Evolutionary conservation across 2,113 vertebrate species (phyloP).

Genomic region (Lamprotornis superbus): DNA sequence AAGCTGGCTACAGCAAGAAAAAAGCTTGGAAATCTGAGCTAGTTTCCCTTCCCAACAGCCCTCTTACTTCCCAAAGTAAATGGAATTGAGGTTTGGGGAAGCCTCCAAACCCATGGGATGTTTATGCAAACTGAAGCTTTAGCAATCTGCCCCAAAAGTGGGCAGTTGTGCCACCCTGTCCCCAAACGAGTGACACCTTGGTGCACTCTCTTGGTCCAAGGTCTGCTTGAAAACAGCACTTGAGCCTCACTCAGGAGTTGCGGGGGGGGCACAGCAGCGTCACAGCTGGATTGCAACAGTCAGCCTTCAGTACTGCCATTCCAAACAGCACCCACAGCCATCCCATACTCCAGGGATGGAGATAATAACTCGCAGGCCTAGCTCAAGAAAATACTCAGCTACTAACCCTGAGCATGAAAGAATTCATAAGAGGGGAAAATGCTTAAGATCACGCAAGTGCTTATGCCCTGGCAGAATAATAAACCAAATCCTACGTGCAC

Average conservation of each 20-base stretch:
- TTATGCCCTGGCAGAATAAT: neutral
- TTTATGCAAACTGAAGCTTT: slow-evolving; percentile 36
- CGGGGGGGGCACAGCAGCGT: neutral
- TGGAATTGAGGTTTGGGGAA: neutral
- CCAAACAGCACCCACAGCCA: neutral
- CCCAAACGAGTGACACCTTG: neutral
- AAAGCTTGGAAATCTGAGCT: neutral
- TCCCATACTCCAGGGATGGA: neutral
- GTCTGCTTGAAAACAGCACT: neutral
- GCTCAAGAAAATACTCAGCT: neutral
- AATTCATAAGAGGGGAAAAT: neutral
- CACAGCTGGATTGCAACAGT: accelerated
- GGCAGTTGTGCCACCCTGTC: neutral
- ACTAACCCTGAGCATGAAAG: neutral
- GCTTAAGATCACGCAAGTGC: neutral
- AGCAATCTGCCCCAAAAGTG: neutral
- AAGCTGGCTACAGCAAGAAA: neutral
- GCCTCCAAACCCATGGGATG: neutral
- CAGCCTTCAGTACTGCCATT: neutral
- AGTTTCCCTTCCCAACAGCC: neutral
- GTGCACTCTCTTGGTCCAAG: neutral
- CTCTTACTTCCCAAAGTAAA: neutral
- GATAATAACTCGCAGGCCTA: neutral
- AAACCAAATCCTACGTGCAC: neutral
- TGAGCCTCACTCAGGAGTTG: neutral